Conservation (phyloP, 2,113 vertebrate species). For the Lathamus discolor region DNA sequence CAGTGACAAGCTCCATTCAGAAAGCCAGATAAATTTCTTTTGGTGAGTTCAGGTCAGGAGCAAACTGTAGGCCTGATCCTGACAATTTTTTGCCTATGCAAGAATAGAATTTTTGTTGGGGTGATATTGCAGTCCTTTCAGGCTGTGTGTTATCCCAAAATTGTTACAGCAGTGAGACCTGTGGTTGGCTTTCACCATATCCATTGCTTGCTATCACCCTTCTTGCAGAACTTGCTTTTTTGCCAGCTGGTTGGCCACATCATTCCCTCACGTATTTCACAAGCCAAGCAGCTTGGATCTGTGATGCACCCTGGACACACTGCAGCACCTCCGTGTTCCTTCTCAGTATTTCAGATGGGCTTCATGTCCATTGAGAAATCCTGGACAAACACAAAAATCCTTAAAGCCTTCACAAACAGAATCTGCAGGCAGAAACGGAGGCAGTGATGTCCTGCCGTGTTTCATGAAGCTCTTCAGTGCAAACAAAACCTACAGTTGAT, state of each 20-base stretch:
- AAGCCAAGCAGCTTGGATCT: not conserved
- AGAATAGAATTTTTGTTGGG: not conserved
- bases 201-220: not conserved
- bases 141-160: not conserved
- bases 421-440: not conserved
- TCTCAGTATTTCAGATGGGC: not conserved
- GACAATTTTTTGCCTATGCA: not conserved
- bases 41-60: not conserved
- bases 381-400: not conserved
- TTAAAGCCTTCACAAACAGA: not conserved
- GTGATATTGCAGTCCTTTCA: not conserved
- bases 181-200: not conserved
- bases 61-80: not conserved
- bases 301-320: not conserved
- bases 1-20: not conserved
- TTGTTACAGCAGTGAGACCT: not conserved
- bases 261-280: not conserved
- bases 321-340: not conserved
- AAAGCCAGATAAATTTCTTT: not conserved
- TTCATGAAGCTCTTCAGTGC: not conserved
- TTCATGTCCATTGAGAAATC: not conserved
- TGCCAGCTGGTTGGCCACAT: rapidly evolving
- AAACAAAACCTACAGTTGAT: not conserved
- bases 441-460: rapidly evolving
- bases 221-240: not conserved